Base-by-base conservation (phyloP, 2,888 invertebrate species). In the Heliconius ethilla region DNA sequence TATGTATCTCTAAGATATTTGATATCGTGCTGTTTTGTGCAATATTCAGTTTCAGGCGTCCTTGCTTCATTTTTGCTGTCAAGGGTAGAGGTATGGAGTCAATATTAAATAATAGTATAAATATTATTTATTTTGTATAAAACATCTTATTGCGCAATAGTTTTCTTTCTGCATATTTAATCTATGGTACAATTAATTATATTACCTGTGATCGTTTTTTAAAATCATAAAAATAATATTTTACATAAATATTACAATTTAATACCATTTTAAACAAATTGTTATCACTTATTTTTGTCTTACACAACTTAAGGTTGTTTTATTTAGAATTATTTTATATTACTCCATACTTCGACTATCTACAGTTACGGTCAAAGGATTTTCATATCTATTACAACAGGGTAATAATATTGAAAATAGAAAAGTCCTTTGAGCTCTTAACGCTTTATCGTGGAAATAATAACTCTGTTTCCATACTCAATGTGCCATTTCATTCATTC, bases 301-400 rank as follows among this genome's bases (percentile, higher is more conserved):
- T 9, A 22, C 22, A 51, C 22, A 51, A 51, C 22, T 51, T 51
- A 2, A 6, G 15, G 2, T 18, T 45, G 4, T 45, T 45, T 51
- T 51, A 18, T 45, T 45, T 45, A 1, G 2, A 6, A 51, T 51
- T 51, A 51, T 9, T 59, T 59, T n/a, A 59, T 59, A 40, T 45
- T 25, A 40, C 40, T 69, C 69, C 69, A 69, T 69, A 69, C 69
- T 25, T 69, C 69, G 40, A 69, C 69, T 40, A 25, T 45, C 13
- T 25, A 69, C 40, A 69, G 69, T 3, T 25, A 59, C n/a, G n/a
- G 33, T 37, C 75, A 72, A 76, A 75, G 78, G 76, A 81, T 76
- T 79, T 78, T 78, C 69, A 75, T 79, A 80, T 77, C 79, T 82
- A 74, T 80, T 82, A 78, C 70, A 73, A 82, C 82, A 82, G 82